phyloP scores from a whole-genome alignment of 1,140 invertebrate genomes.

The Drosophila paulistorum region DNA sequence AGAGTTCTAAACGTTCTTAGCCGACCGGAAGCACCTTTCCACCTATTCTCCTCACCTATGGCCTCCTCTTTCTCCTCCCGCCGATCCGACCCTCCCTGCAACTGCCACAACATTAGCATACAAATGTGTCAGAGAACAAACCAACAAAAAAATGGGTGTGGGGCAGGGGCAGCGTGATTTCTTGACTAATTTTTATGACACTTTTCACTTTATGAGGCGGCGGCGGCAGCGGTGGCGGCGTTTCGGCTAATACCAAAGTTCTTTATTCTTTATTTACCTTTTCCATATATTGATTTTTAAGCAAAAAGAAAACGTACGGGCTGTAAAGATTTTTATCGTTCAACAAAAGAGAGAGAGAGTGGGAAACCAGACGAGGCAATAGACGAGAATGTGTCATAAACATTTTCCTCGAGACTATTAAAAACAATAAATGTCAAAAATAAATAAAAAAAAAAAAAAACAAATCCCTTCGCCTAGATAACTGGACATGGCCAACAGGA shows the following conservation, averaged over 20 bases:
- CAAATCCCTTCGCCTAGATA: slow-evolving; percentile 23
- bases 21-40: slow-evolving; percentile 62
- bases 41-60: slow-evolving; percentile 19
- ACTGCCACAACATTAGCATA: slow-evolving; percentile 68
- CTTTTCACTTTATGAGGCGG: slow-evolving; percentile 74
- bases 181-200: slow-evolving; percentile 81
- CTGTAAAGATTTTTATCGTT: slow-evolving; percentile 71
- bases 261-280: slow-evolving; percentile 49
- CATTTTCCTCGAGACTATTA: slow-evolving; percentile 60
- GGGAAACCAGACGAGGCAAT: neutral
- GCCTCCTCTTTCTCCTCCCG: neutral
- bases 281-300: slow-evolving; percentile 49
- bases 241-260: slow-evolving; percentile 55
- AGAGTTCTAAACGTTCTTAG: slow-evolving; percentile 53
- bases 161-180: slow-evolving; percentile 64
- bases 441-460: slow-evolving; percentile 38
- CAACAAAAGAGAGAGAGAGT: neutral
- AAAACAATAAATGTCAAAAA: slow-evolving; percentile 80
- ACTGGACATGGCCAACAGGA: slow-evolving; percentile 37
- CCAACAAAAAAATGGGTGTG: slow-evolving; percentile 53
- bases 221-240: neutral
- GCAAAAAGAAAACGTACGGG: slow-evolving; percentile 37
- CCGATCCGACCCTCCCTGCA: slow-evolving; percentile 14
- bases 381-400: slow-evolving; percentile 61
- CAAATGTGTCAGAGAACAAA: slow-evolving; percentile 79